Evolutionary conservation across 2,113 vertebrate species (phyloP).

Genomic region (Tragelaphus imberbis): DNA sequence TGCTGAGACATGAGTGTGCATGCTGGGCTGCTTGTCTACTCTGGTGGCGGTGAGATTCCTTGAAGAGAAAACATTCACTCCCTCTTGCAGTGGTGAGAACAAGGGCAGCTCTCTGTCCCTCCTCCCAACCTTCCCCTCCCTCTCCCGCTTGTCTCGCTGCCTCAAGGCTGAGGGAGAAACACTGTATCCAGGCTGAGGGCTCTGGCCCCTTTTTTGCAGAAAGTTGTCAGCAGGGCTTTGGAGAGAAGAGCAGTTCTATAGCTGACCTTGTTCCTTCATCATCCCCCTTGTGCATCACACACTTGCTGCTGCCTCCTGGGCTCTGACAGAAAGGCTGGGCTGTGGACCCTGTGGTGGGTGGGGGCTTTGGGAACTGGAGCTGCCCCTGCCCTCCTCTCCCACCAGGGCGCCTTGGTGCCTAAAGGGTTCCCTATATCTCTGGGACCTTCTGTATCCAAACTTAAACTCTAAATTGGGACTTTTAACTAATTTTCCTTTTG

Average conservation of each 20-base stretch:
- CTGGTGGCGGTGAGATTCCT: conserved; percentile 7
- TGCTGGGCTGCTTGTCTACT: conserved; percentile 58
- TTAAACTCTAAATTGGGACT: conserved; percentile 62
- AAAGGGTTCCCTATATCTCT: conserved; percentile 30
- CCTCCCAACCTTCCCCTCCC: neutral
- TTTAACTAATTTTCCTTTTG: conserved; percentile 48
- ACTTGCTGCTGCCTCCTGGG: conserved; percentile 59
- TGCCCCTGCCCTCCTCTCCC: conserved; percentile 21
- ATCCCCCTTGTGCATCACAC: conserved; percentile 6
- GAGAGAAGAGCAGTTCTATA: conserved; percentile 29
- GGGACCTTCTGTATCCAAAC: conserved; percentile 52
- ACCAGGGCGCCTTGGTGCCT: conserved; percentile 40
- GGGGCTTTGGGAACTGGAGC: neutral
- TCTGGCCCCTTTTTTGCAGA: neutral
- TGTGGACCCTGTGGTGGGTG: neutral
- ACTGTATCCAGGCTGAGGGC: conserved; percentile 40
- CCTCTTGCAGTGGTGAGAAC: conserved; percentile 55
- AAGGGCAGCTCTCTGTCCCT: neutral
- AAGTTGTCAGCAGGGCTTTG: conserved; percentile 17
- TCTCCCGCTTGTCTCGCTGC: neutral
- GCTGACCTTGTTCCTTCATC: conserved; percentile 38
- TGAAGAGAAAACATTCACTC: conserved; percentile 51
- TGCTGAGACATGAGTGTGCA: conserved; percentile 56
- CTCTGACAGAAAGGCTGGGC: conserved; percentile 47
- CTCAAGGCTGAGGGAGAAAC: conserved; percentile 47